Evolutionary conservation across 2,113 vertebrate species (phyloP), one percentile per base, ranked within the genome.

Genomic region (Esox niger): DNA sequence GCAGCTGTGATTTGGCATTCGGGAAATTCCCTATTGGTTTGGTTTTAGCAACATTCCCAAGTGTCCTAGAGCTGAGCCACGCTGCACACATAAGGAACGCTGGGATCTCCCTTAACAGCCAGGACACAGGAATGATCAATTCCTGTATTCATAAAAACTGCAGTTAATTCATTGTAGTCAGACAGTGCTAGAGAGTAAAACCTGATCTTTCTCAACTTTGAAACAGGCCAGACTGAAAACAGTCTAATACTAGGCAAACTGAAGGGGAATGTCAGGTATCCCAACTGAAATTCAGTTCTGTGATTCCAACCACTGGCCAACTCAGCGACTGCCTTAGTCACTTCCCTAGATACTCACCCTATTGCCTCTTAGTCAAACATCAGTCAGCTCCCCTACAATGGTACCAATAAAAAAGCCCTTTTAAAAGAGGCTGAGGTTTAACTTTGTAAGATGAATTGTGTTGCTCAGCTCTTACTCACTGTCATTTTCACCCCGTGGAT

Each of bases 401-500:
- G 62, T 55, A 77, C 68, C 73, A 63, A 67, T 77, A 82, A 17
- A 62, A 73, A 73, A 71, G 74, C 71, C 76, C 82, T 84, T 84
- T 86, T 83, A 88, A 84, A 86, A 82, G 82, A 62, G 79, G 74
- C 63, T 59, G 15, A 77, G 81, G 74, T 86, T 85, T 62, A 31
- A 38, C 56, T 81, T 75, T 75, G 76, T 72, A 75, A 74, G 66
- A 73, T 0, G 56, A 60, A 31, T 61, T 71, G 62, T 30, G 71
- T 86, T 79, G 78, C 81, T 88, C 84, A 86, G 77, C 43, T 69
- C 66, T 88, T 83, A 88, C 83, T 90, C 87, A 89, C 79, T 15
- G 15, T 17, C 38, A 33, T 76, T 68, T 81, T 67, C 65, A 66
- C 62, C 66, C 71, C 74, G 78, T 74, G 78, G 62, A 78, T 82